Percentiles rank a stretch among this genome's conserved stretches.
phyloP scores from a whole-genome alignment of 2,888 invertebrate species.

The Acheta domesticus region DNA sequence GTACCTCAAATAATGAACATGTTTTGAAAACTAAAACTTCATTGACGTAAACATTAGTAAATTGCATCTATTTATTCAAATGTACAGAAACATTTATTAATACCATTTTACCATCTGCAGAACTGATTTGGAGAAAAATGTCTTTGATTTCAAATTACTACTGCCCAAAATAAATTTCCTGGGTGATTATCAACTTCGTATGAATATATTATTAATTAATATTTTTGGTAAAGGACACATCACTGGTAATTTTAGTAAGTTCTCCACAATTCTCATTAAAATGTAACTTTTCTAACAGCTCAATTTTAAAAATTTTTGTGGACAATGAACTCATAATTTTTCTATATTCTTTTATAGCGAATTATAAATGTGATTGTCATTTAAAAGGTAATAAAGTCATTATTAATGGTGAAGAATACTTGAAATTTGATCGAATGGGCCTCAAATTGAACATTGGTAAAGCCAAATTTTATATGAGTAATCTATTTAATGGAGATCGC shows the following conservation, averaged over 20 bases:
- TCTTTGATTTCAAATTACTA: slow-evolving; percentile 59
- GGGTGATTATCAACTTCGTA: slow-evolving; percentile 67
- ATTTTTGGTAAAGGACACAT: slow-evolving; percentile 63
- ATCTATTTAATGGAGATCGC: slow-evolving; percentile 34
- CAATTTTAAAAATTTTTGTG: not conserved
- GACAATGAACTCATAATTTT: not conserved
- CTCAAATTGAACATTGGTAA: slow-evolving; percentile 33
- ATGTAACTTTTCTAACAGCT: not conserved
- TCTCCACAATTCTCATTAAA: not conserved
- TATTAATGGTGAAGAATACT: slow-evolving; percentile 27
- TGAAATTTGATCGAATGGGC: slow-evolving; percentile 30
- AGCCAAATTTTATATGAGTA: slow-evolving; percentile 29
- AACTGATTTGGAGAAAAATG: slow-evolving; percentile 56
- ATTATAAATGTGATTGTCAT: slow-evolving; percentile 30
- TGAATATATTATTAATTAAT: slow-evolving; percentile 60
- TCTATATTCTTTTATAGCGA: slow-evolving; percentile 24
- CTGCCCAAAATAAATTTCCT: slow-evolving; percentile 59
- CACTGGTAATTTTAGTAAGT: slow-evolving; percentile 48
- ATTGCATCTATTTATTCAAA: not conserved
- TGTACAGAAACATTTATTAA: not conserved
- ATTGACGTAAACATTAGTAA: too few relatives aligned
- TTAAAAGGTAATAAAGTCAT: slow-evolving; percentile 31
- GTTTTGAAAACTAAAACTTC: not conserved
- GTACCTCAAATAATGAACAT: not conserved
- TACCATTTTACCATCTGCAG: slow-evolving; percentile 22